These are phyloP conservation scores for Eunapius fragilis DNA, from an alignment of 37 sponge, comb jelly and placozoan genomes.

Conservation along the genomic window DNA sequence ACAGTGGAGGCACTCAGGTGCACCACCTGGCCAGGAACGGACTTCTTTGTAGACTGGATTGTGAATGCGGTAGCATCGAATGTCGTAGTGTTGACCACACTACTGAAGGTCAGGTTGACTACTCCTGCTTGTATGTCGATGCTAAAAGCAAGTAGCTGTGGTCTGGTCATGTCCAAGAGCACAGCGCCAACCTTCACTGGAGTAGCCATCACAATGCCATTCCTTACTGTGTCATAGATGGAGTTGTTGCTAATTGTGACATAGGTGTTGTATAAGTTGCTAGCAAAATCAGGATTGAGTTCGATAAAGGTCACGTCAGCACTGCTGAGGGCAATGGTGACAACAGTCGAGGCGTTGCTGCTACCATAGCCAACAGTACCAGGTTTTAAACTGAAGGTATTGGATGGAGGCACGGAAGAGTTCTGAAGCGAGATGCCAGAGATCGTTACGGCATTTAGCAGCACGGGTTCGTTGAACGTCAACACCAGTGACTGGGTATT, in stretches of 20 bases:
- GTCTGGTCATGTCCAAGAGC: constrained; percentile 64
- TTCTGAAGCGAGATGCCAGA: constrained; percentile 60
- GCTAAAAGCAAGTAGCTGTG: constrained; percentile 58
- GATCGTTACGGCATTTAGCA: constrained; percentile 51
- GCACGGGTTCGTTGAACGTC: constrained; percentile 81
- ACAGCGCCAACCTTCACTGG: constrained; percentile 39
- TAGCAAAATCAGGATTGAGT: constrained; percentile 64
- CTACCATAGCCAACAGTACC: neutral
- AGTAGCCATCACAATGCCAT: constrained; percentile 38
- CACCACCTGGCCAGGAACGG: constrained; percentile 45
- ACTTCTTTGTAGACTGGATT: constrained; percentile 58
- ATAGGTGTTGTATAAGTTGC: constrained; percentile 63
- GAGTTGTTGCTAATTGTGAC: constrained; percentile 44
- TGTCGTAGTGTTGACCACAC: constrained; percentile 75
- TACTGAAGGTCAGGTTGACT: constrained; percentile 74
- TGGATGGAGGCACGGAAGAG: neutral
- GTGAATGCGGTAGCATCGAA: constrained; percentile 87
- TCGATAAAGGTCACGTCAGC: constrained; percentile 64
- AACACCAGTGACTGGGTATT: constrained; percentile 49
- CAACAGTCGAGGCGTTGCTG: constrained; percentile 23
- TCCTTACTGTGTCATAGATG: constrained; percentile 70
- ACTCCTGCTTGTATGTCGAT: constrained; percentile 82
- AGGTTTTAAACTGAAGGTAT: neutral
- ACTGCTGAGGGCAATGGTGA: constrained; percentile 12
- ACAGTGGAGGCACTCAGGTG: constrained; percentile 45